These are phyloP conservation scores for Melanocharis versteri DNA, from an alignment of 2,113 vertebrate genomes.

Conservation along the genomic window DNA sequence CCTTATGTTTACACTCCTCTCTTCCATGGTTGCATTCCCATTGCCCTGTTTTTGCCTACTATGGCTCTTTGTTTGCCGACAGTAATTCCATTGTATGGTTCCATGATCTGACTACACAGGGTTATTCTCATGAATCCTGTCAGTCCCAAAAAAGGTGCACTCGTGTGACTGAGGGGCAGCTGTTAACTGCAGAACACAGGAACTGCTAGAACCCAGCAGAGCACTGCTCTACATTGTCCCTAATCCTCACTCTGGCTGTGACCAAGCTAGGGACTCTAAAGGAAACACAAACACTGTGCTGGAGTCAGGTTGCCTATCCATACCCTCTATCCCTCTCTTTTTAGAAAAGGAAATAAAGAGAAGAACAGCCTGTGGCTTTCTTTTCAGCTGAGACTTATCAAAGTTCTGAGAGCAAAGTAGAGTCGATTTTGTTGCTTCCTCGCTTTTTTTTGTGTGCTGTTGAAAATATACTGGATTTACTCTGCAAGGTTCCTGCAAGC, in stretches of 20 bases:
- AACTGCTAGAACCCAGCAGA: neutral
- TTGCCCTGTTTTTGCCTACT: neutral
- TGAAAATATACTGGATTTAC: neutral
- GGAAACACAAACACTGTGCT: neutral
- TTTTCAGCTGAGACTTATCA: neutral
- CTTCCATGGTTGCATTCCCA: neutral
- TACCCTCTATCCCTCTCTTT: neutral
- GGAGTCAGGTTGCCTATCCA: neutral
- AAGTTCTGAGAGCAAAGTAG: neutral
- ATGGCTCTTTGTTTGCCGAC: neutral
- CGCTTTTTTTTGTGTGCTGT: fast-evolving
- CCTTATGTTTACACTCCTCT: neutral
- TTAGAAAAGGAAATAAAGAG: neutral
- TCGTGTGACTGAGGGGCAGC: neutral
- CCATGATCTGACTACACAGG: neutral
- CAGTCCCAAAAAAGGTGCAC: neutral
- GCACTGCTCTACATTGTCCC: neutral
- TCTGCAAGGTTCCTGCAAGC: neutral
- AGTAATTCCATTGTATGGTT: neutral
- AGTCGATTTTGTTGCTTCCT: neutral
- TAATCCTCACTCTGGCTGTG: neutral
- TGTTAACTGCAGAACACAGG: neutral
- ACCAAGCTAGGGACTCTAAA: neutral
- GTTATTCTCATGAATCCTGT: neutral
- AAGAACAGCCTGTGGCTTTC: neutral